Evolutionary conservation across 2,113 vertebrate genomes (phyloP).

Genomic region (Cephalopholis sonnerati): DNA sequence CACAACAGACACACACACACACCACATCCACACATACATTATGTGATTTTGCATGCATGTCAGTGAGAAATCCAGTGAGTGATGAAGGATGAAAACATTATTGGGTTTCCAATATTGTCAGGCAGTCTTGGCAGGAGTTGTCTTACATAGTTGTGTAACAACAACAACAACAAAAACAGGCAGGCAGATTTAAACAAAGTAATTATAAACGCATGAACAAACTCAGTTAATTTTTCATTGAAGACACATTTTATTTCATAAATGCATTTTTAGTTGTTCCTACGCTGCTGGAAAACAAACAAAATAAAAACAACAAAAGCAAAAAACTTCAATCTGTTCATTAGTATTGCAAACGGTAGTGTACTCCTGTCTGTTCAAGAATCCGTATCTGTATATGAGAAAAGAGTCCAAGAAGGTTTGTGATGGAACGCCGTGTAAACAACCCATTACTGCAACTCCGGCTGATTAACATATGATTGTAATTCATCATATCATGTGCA

Average conservation of each 20-base stretch:
- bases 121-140: constrained; percentile 3
- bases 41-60: constrained; percentile 44
- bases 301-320: constrained; percentile 11
- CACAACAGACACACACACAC: constrained; percentile 30
- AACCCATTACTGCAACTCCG: constrained; percentile 77
- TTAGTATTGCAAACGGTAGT: constrained; percentile 56
- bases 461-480: constrained; percentile 85
- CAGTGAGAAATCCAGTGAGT: constrained; percentile 47
- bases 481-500: constrained; percentile 82
- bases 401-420: constrained; percentile 68
- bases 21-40: constrained; percentile 20
- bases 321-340: constrained; percentile 37
- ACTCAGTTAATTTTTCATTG: constrained; percentile 59
- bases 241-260: constrained; percentile 44
- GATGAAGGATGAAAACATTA: constrained; percentile 44
- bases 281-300: constrained; percentile 48
- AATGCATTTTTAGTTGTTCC: constrained; percentile 65
- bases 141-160: constrained; percentile 22
- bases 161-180: constrained; percentile 20
- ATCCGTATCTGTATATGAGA: constrained; percentile 52
- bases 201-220: constrained; percentile 74
- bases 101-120: constrained; percentile 52
- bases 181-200: constrained; percentile 55
- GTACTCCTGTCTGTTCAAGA: constrained; percentile 64
- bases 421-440: constrained; percentile 77